These are phyloP conservation scores for Pangasius djambal DNA, from an alignment of 2,797 vertebrate species.

Conservation along the genomic window DNA sequence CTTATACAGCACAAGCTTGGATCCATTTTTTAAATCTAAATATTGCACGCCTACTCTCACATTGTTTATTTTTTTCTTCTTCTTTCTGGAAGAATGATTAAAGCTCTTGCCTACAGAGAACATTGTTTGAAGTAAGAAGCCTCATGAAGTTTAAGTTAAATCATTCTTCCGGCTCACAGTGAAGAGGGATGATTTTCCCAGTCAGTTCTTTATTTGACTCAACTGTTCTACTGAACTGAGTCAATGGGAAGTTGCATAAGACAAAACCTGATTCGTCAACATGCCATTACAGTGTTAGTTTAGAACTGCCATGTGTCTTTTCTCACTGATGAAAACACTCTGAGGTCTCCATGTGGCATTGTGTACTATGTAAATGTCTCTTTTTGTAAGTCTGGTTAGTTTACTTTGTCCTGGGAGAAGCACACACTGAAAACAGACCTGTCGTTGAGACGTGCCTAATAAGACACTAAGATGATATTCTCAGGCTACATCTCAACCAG, in stretches of 20 bases:
- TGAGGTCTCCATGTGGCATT: slow-evolving; percentile 2
- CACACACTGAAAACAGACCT: not conserved
- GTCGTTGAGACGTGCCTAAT: not conserved
- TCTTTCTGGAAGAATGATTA: slow-evolving; percentile 57
- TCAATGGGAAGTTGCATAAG: slow-evolving; percentile 4
- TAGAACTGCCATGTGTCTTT: not conserved
- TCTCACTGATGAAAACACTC: not conserved
- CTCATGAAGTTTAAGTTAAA: slow-evolving; percentile 20
- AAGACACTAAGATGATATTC: not conserved
- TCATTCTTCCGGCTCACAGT: not conserved
- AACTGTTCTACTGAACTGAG: slow-evolving; percentile 20
- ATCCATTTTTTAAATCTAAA: slow-evolving; percentile 61
- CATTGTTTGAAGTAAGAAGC: slow-evolving; percentile 23
- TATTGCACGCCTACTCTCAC: slow-evolving; percentile 40
- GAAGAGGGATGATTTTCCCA: not conserved
- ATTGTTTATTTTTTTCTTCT: not conserved
- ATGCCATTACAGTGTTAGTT: not conserved
- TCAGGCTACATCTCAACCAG: not conserved
- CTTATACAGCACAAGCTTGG: slow-evolving; percentile 48
- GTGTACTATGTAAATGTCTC: not conserved
- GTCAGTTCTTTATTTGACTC: slow-evolving; percentile 14
- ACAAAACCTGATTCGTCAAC: slow-evolving; percentile 24
- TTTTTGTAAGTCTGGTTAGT: not conserved
- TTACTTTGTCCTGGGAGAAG: not conserved
- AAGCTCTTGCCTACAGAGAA: slow-evolving; percentile 24